phyloP scores from a whole-genome alignment of 2,113 vertebrate genomes.

The Anser cygnoides region DNA sequence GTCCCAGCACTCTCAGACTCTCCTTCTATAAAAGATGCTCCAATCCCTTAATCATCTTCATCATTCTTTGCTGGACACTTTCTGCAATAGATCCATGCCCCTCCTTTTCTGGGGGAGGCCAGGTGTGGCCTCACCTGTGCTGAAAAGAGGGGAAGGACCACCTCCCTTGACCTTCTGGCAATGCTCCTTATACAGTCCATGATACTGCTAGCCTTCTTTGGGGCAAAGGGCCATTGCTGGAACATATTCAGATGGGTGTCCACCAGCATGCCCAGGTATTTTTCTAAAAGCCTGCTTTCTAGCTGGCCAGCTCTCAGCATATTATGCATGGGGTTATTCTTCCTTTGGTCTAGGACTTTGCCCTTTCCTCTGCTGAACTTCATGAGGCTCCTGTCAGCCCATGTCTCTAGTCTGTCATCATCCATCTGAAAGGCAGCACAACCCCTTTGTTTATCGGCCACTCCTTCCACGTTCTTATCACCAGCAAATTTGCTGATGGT shows the following conservation, averaged over 20 bases:
- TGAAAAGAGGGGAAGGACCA: neutral
- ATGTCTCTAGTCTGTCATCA: too few relatives aligned
- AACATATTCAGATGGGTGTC: too few relatives aligned
- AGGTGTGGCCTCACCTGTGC: neutral
- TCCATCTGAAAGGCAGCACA: too few relatives aligned
- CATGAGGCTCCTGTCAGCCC: neutral
- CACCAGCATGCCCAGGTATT: neutral
- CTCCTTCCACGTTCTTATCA: too few relatives aligned
- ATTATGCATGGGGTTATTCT: neutral
- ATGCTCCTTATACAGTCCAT: neutral
- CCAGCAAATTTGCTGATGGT: too few relatives aligned
- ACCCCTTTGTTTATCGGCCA: too few relatives aligned
- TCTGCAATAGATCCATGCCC: neutral
- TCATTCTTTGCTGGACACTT: neutral
- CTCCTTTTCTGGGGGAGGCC: neutral
- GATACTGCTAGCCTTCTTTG: neutral
- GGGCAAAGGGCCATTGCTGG: neutral
- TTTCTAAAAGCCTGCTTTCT: neutral
- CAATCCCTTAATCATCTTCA: neutral
- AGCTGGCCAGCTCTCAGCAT: accelerated
- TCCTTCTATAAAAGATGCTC: neutral
- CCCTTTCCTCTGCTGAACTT: neutral
- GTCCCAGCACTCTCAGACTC: neutral
- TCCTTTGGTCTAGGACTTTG: neutral
- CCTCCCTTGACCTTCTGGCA: neutral